Percentiles rank a stretch among this genome's conserved stretches.
These are phyloP conservation scores for Cossypha niveicapilla DNA, from an alignment of 2,797 vertebrate genomes.

Conservation along the genomic window DNA sequence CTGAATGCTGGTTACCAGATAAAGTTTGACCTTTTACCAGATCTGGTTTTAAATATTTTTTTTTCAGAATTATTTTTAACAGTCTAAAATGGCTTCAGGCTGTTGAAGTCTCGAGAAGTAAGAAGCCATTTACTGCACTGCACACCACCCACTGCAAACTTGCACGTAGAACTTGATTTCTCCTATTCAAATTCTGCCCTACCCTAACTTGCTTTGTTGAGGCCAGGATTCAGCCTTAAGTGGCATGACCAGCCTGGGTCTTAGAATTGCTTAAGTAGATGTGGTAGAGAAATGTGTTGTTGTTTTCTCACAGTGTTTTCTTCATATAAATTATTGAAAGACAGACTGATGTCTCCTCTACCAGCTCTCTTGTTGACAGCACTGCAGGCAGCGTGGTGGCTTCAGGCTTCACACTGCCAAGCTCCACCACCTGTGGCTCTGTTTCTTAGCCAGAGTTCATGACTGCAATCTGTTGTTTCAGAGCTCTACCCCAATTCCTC, in stretches of 20 bases:
- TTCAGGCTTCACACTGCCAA: constrained; percentile 23
- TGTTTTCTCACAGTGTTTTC: neutral
- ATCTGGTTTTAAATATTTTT: neutral
- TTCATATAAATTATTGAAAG: neutral
- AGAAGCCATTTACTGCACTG: neutral
- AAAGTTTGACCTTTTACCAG: neutral
- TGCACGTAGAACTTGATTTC: neutral
- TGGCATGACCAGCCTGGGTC: neutral
- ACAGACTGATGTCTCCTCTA: neutral
- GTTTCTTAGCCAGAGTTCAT: constrained; percentile 39
- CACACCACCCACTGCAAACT: neutral
- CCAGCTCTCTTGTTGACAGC: neutral
- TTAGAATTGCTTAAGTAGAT: neutral
- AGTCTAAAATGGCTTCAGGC: neutral
- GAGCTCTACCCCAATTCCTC: neutral
- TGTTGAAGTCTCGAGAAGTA: neutral
- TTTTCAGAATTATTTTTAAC: neutral
- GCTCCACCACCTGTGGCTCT: constrained; percentile 44
- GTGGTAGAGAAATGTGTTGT: neutral
- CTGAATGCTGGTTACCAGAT: neutral
- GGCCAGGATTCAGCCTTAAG: neutral
- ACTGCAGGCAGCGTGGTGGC: neutral
- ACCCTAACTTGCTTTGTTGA: neutral
- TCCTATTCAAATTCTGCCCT: neutral
- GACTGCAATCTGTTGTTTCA: constrained; percentile 48